Conservation (phyloP, 2,888 invertebrate genomes). For the Nomada flava region DNA sequence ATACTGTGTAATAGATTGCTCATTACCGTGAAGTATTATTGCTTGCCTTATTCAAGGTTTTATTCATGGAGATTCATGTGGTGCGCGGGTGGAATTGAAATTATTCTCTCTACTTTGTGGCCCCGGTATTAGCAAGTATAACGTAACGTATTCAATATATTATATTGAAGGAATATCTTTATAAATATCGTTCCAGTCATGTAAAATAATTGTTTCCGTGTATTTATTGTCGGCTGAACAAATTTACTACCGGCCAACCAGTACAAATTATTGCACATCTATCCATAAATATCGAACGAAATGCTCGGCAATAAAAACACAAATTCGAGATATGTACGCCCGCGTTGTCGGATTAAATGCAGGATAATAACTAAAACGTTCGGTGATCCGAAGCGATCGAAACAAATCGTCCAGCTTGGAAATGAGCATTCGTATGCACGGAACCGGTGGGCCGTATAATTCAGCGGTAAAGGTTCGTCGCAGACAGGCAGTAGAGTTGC, state of each 20-base stretch:
- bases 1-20: too few relatives aligned
- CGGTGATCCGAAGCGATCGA: conserved; percentile 38
- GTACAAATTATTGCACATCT: background rate
- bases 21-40: too few relatives aligned
- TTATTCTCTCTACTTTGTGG: too few relatives aligned
- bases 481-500: conserved; percentile 45
- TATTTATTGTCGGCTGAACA: background rate
- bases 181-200: background rate
- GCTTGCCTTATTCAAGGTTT: too few relatives aligned
- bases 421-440: conserved; percentile 52
- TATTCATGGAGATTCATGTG: too few relatives aligned
- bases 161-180: too few relatives aligned
- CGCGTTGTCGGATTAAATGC: conserved; percentile 17
- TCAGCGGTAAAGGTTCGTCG: conserved; percentile 48
- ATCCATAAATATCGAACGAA: background rate
- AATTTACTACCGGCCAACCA: background rate
- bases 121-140: too few relatives aligned
- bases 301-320: too few relatives aligned
- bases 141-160: too few relatives aligned
- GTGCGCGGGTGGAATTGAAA: too few relatives aligned
- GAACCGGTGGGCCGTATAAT: conserved; percentile 57
- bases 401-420: conserved; percentile 46
- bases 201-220: background rate
- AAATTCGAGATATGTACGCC: background rate
- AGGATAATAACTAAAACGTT: conserved; percentile 31